Base-by-base conservation (phyloP, 1,140 invertebrate species). In the Scaptodrosophila lebanonensis region DNA sequence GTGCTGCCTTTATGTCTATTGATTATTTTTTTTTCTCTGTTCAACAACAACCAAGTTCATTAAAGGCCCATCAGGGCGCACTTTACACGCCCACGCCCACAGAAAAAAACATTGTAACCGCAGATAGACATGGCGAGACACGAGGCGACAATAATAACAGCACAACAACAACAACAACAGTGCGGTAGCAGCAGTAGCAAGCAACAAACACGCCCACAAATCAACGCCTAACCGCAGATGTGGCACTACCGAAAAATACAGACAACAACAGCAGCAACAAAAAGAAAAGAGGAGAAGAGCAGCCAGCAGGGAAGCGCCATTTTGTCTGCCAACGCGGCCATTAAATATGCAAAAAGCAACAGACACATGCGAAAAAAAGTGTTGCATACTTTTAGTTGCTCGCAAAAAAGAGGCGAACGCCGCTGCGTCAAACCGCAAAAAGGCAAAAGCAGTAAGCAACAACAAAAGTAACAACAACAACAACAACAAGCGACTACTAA, bases 41-140 rank as follows among this genome's bases (percentile, higher is more conserved):
- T 68, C 51, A 39, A 48, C 42, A 58, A 53, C 54, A 60, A 29
- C 49, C 68, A 72, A 79, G 75, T 79, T 79, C 75, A 79, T 79
- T 79, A 79, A 79, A 79, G 75, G 82, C 75, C 75, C 73, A 79
- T 79, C 75, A 79, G 51, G n/a, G n/a, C n/a, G n/a, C n/a, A n/a
- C n/a, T n/a, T n/a, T n/a, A n/a, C 39, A 47, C 27, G 47, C 48
- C 38, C 22, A 32, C 32, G 7, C 38, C 30, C 1, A 45, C n/a
- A 4, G 8, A 30, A 12, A 13, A 22, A 33, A 5, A 32, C 27
- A 25, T 58, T 27, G 25, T 58, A 48, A 69, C 75, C 73, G 30
- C 73, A 82, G 82, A 79, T 79, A 79, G 60, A 79, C 69, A 79
- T 58, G 47, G n/a, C n/a, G n/a, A n/a, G n/a, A n/a, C n/a, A n/a